Evolutionary conservation across 2,888 invertebrate genomes (phyloP).

Genomic region (Prionchulus punctatus): DNA sequence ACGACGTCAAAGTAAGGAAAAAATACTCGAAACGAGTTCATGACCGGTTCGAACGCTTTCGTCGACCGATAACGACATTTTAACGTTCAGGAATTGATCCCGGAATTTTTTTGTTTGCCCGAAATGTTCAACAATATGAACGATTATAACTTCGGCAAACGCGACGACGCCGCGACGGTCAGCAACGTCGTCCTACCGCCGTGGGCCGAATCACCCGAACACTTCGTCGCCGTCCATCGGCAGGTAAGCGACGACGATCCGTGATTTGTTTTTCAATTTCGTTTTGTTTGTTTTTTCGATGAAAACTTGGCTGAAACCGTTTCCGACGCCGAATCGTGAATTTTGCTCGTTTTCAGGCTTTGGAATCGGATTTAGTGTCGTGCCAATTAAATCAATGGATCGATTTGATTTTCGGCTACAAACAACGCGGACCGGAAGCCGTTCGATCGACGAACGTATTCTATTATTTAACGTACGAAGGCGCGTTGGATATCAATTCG

Average conservation of each 20-base stretch:
- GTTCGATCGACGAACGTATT: conserved; percentile 94
- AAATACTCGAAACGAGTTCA: neutral
- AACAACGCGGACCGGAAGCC: conserved; percentile 94
- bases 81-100: conserved; percentile 64
- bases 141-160: conserved; percentile 65
- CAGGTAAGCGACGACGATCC: conserved; percentile 47
- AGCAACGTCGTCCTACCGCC: conserved; percentile 80
- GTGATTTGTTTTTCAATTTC: neutral
- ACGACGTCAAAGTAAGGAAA: conserved; percentile 71
- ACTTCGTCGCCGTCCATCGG: conserved; percentile 89
- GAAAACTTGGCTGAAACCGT: too few species aligned
- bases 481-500: conserved; percentile 76
- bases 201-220: conserved; percentile 86
- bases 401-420: conserved; percentile 96
- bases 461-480: conserved; percentile 97
- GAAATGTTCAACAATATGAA: conserved; percentile 91
- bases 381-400: conserved; percentile 99
- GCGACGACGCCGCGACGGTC: conserved; percentile 58
- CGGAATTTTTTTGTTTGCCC: conserved; percentile 94
- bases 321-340: too few species aligned
- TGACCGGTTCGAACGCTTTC: neutral
- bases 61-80: conserved; percentile 8
- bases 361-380: conserved; percentile 97
- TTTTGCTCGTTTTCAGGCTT: conserved; percentile 51
- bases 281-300: too few species aligned